phyloP scores from a whole-genome alignment of 2,797 vertebrate genomes.

The Enteromius viviparus region DNA sequence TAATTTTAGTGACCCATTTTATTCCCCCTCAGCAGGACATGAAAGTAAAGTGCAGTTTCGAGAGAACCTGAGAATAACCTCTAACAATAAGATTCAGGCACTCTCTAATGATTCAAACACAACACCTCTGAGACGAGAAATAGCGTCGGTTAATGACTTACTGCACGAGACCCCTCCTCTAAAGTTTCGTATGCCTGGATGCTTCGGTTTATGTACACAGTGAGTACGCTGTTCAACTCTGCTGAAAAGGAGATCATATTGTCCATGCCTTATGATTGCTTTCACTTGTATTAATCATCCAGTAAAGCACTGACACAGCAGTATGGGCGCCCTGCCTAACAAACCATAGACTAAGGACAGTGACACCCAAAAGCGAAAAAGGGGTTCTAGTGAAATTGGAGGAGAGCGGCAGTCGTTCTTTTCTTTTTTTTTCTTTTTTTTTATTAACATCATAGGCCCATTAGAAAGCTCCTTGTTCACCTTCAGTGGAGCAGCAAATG shows the following conservation, averaged over 20 bases:
- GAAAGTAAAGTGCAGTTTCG: slow-evolving; percentile 56
- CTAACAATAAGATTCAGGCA: slow-evolving; percentile 49
- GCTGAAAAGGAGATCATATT: slow-evolving; percentile 87
- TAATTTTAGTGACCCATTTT: slow-evolving; percentile 60
- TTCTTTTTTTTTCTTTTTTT: slow-evolving; percentile 74
- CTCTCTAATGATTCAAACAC: slow-evolving; percentile 34
- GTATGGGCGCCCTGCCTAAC: slow-evolving; percentile 95
- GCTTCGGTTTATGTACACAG: slow-evolving; percentile 46
- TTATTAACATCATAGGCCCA: slow-evolving; percentile 99
- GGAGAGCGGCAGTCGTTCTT: slow-evolving; percentile 77
- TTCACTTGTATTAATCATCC: slow-evolving; percentile 99
- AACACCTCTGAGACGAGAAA: slow-evolving; percentile 35
- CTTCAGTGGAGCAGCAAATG: slow-evolving; percentile 99
- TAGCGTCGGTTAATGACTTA: slow-evolving; percentile 45
- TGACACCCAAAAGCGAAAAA: slow-evolving; percentile 89
- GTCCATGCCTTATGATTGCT: slow-evolving; percentile 96
- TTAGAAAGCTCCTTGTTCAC: slow-evolving; percentile 98
- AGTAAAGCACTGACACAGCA: slow-evolving; percentile 98
- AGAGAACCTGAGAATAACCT: slow-evolving; percentile 57
- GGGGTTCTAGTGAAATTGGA: slow-evolving; percentile 76
- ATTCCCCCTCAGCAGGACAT: slow-evolving; percentile 60
- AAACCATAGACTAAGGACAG: slow-evolving; percentile 99
- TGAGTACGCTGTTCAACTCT: slow-evolving; percentile 67
- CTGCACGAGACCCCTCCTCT: slow-evolving; percentile 31
- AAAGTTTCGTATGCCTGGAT: slow-evolving; percentile 32